phyloP scores from a whole-genome alignment of 2,113 vertebrate species.

The Tor tambroides region DNA sequence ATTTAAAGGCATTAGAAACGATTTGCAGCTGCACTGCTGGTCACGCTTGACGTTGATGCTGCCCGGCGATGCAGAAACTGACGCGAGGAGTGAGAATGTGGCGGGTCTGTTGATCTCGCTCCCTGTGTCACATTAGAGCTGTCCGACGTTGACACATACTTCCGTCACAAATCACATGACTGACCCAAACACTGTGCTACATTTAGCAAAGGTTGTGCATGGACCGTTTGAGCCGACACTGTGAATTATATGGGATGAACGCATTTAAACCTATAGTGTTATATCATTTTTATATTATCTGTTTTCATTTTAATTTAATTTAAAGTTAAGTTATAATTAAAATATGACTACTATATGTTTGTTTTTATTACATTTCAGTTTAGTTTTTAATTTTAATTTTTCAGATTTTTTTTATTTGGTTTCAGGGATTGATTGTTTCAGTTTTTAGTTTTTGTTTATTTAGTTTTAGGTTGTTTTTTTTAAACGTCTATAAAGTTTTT shows the following conservation, averaged over 20 bases:
- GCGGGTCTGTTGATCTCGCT: neutral
- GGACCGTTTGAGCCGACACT: neutral
- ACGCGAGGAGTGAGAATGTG: neutral
- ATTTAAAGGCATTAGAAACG: conserved; percentile 39
- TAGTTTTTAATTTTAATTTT: too few species aligned
- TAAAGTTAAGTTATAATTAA: too few species aligned
- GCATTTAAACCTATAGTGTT: neutral
- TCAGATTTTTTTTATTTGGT: too few species aligned
- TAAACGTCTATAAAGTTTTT: too few species aligned
- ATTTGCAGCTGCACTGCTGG: conserved; percentile 38
- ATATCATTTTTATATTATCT: neutral
- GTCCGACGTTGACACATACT: neutral
- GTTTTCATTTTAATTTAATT: neutral
- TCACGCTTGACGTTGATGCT: conserved; percentile 4
- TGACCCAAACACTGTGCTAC: neutral
- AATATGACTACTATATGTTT: too few species aligned
- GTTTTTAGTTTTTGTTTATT: too few species aligned
- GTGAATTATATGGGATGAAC: neutral
- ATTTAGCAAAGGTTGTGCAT: neutral
- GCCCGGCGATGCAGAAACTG: neutral
- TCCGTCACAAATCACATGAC: neutral
- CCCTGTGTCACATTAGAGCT: conserved; percentile 23
- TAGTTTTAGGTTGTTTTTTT: too few species aligned
- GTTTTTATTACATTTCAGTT: too few species aligned
- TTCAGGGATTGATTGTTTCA: too few species aligned